A percentile compares a stretch with the other conserved stretches of the same genome.
Conservation (phyloP, 2,888 invertebrate genomes). For the Cepaea hortensis region DNA sequence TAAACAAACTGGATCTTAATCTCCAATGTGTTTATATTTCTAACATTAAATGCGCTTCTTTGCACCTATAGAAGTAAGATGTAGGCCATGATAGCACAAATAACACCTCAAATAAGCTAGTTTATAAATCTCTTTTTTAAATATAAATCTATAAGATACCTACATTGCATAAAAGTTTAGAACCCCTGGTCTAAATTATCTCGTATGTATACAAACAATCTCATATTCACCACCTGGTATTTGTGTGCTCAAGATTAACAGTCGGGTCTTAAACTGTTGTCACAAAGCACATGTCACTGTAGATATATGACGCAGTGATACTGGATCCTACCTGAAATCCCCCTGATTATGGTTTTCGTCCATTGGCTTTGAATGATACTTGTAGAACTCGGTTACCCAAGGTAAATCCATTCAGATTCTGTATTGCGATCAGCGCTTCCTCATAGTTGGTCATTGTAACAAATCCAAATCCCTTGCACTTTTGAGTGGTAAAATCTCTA, state of each 20-base stretch:
- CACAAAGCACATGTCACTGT: slow-evolving; percentile 12
- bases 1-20: no score
- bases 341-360: slow-evolving; percentile 78
- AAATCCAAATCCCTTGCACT: slow-evolving; percentile 98
- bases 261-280: background rate
- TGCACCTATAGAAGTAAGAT: no score
- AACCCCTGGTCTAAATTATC: background rate
- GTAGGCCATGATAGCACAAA: no score
- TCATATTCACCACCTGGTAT: background rate
- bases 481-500: slow-evolving; percentile 94
- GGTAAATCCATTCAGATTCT: slow-evolving; percentile 96
- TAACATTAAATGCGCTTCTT: no score
- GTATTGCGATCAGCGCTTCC: slow-evolving; percentile 96
- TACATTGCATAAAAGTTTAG: background rate
- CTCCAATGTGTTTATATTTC: no score
- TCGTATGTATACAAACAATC: background rate
- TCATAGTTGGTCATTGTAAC: slow-evolving; percentile 99
- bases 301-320: background rate
- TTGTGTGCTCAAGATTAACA: background rate
- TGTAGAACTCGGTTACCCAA: slow-evolving; percentile 95
- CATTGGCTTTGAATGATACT: slow-evolving; percentile 93
- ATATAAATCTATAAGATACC: no score
- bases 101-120: no score
- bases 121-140: no score
- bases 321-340: background rate